Percentiles rank a stretch among this genome's conserved stretches.
These are phyloP conservation scores for Thumatha senex DNA, from an alignment of 2,888 invertebrate genomes.

Conservation along the genomic window DNA sequence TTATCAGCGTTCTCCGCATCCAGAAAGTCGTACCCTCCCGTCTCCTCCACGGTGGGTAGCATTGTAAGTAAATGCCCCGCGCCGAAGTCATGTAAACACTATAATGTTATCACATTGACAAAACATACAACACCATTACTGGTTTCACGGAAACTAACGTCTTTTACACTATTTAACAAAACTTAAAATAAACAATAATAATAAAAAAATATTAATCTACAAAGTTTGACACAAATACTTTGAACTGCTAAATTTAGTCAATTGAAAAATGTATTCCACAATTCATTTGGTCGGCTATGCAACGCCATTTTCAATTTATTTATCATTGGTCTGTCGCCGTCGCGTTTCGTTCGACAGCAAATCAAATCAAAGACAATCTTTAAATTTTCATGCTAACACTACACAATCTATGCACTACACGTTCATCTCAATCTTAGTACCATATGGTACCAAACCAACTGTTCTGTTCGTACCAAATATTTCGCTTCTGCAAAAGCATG, in stretches of 20 bases:
- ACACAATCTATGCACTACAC: no score
- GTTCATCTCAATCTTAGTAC: no score
- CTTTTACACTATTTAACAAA: constrained; percentile 39
- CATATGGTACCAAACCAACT: no score
- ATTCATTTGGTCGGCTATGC: constrained; percentile 76
- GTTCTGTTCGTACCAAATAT: no score
- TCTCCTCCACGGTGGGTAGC: constrained; percentile 81
- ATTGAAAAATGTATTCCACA: constrained; percentile 62
- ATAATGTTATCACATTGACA: constrained; percentile 57
- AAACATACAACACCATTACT: constrained; percentile 59
- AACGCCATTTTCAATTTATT: constrained; percentile 80
- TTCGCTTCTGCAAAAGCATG: no score
- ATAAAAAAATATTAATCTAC: constrained; percentile 26
- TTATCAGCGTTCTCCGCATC: constrained; percentile 94
- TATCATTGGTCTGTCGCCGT: constrained; percentile 26
- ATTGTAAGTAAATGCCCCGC: constrained; percentile 66
- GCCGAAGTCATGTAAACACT: constrained; percentile 76
- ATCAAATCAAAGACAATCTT: constrained; percentile 18
- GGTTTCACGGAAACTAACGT: constrained; percentile 50
- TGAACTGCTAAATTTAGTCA: constrained; percentile 40
- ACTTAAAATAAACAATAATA: constrained; percentile 40
- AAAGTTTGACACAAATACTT: constrained; percentile 17
- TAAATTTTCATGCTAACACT: not conserved
- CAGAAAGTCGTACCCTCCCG: constrained; percentile 90
- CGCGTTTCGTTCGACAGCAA: constrained; percentile 13